Evolutionary conservation across 2,797 vertebrate genomes (phyloP).

Genomic region (Coregonus suidteri): DNA sequence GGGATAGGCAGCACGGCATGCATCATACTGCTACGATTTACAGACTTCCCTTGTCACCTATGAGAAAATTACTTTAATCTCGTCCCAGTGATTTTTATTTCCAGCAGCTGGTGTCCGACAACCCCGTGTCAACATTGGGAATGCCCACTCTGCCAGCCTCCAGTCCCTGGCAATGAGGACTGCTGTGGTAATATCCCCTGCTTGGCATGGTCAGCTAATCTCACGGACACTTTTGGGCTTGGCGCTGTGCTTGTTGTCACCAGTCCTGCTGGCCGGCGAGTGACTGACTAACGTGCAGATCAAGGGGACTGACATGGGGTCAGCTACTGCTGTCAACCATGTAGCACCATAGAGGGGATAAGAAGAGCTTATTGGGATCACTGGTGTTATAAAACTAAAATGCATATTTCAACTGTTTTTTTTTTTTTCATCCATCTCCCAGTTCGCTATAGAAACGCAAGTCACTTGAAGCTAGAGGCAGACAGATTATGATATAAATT

Average conservation of each 20-base stretch:
- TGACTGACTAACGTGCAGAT: constrained; percentile 32
- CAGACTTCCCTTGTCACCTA: constrained; percentile 26
- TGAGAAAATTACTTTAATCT: constrained; percentile 41
- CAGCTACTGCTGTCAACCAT: constrained; percentile 37
- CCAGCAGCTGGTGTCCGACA: constrained; percentile 41
- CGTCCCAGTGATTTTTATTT: constrained; percentile 44
- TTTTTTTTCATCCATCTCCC: not conserved
- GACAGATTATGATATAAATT: not conserved
- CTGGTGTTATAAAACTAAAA: not conserved
- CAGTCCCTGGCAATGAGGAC: constrained; percentile 50
- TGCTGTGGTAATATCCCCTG: constrained; percentile 56
- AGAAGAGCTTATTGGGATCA: not conserved
- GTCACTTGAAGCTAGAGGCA: not conserved
- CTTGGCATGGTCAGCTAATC: constrained; percentile 58
- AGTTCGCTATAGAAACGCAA: too few relatives aligned
- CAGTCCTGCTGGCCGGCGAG: constrained; percentile 33
- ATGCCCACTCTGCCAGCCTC: constrained; percentile 48
- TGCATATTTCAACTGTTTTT: not conserved
- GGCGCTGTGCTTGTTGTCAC: constrained; percentile 35
- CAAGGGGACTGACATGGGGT: constrained; percentile 27
- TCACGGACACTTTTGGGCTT: constrained; percentile 57
- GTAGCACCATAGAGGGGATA: not conserved
- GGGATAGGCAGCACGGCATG: not conserved
- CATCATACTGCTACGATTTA: constrained; percentile 37
- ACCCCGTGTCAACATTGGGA: constrained; percentile 31